phyloP scores from a whole-genome alignment of 2,113 vertebrate genomes.

The Macroglossus sobrinus region DNA sequence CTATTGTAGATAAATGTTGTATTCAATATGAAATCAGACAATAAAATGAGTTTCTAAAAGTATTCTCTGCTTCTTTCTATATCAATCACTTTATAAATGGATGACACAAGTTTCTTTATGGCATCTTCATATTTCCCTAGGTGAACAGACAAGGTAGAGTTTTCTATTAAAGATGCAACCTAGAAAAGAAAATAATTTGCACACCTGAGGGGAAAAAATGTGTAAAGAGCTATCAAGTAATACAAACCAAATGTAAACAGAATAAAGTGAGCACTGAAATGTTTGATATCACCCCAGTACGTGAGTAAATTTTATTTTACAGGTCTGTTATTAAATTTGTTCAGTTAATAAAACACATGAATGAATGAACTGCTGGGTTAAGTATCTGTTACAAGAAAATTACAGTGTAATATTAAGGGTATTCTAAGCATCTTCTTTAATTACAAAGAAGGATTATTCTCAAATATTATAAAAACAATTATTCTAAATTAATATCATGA shows the following conservation, averaged over 20 bases:
- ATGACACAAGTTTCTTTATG: neutral
- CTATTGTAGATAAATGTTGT: neutral
- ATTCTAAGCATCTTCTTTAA: conserved; percentile 45
- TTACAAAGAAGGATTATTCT: conserved; percentile 54
- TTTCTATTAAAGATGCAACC: neutral
- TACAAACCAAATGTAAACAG: neutral
- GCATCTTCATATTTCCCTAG: neutral
- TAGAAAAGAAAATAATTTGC: conserved; percentile 5
- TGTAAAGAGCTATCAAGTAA: neutral
- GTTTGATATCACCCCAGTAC: neutral
- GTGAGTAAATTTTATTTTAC: neutral
- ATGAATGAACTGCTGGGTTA: conserved; percentile 26
- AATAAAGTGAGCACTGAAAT: neutral
- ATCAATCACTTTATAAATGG: neutral
- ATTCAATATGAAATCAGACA: neutral
- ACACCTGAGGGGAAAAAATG: neutral
- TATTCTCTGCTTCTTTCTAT: neutral
- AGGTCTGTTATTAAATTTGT: neutral
- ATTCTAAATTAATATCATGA: conserved; percentile 48
- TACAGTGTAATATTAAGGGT: conserved; percentile 32
- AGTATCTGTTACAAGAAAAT: conserved; percentile 48
- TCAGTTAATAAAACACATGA: conserved; percentile 15
- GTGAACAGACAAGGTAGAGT: neutral
- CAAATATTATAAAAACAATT: conserved; percentile 42
- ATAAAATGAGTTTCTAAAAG: neutral